Evolutionary conservation across 1,140 invertebrate genomes (phyloP).

Genomic region (Himalopsyche phryganea): DNA sequence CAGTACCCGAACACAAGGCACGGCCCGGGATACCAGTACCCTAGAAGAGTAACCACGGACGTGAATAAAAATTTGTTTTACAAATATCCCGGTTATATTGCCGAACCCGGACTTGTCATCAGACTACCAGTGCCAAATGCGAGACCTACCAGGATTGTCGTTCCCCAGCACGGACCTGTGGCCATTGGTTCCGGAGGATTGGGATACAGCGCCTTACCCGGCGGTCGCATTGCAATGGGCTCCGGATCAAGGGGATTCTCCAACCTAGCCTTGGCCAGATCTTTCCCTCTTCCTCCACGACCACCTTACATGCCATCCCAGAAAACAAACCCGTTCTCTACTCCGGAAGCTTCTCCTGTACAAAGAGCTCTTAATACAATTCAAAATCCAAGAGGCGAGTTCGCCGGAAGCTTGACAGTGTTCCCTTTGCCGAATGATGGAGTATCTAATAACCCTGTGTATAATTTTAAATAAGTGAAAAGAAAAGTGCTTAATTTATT

Average conservation of each 20-base stretch:
- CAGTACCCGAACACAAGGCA: not conserved
- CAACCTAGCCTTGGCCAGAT: constrained; percentile 12
- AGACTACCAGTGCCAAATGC: constrained; percentile 12
- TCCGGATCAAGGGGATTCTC: constrained; percentile 9
- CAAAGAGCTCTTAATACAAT: no score
- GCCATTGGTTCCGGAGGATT: constrained; percentile 25
- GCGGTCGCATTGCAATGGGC: constrained; percentile 21
- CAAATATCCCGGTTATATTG: constrained; percentile 14
- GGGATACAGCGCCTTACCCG: constrained; percentile 21
- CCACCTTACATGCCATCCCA: not conserved
- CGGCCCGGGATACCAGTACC: constrained; percentile 6
- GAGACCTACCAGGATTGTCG: constrained; percentile 19
- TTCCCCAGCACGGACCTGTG: constrained; percentile 21
- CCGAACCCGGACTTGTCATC: constrained; percentile 6
- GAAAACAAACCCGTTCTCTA: not conserved
- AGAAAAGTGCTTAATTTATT: no score
- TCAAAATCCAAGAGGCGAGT: not conserved
- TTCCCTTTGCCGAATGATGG: constrained; percentile 15
- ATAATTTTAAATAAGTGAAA: no score
- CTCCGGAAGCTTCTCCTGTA: not conserved
- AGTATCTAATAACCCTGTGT: not conserved
- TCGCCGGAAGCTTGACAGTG: constrained; percentile 15
- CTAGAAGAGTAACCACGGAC: constrained; percentile 16
- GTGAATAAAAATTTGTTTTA: constrained; percentile 11
- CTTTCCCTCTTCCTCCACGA: not conserved